A percentile compares a stretch with the other conserved stretches of the same genome.
Conservation (phyloP, 2,113 vertebrate species). For the Labeo rohita region DNA sequence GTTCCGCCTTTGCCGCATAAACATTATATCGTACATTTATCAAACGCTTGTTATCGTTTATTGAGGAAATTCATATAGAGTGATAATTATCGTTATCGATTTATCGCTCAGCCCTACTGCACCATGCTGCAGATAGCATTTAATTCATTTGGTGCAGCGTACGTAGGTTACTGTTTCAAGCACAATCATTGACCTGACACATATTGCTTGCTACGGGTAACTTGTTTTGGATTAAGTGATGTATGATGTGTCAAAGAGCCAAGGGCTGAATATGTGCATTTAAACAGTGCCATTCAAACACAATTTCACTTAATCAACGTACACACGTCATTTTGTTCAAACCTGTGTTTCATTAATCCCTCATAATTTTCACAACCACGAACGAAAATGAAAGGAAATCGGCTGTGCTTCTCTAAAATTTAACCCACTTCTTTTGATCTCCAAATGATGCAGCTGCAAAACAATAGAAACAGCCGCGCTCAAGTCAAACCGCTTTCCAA, state of each 20-base stretch:
- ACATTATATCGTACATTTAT: too few relatives aligned
- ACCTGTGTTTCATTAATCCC: constrained; percentile 5
- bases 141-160: not conserved
- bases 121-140: not conserved
- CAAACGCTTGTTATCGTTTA: too few relatives aligned
- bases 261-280: not conserved
- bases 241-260: constrained; percentile 24
- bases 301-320: not conserved
- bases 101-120: too few relatives aligned
- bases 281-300: not conserved
- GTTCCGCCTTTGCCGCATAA: too few relatives aligned
- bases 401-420: not conserved
- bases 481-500: constrained; percentile 48
- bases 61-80: too few relatives aligned
- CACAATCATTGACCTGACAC: not conserved
- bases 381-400: not conserved
- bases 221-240: not conserved
- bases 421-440: constrained; percentile 26
- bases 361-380: not conserved
- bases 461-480: constrained; percentile 46
- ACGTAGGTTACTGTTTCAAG: constrained; percentile 8
- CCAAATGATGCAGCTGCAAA: constrained; percentile 48
- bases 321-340: not conserved
- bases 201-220: constrained; percentile 11
- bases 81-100: too few relatives aligned